Conservation (phyloP, 2,113 vertebrate genomes). For the Leptodactylus fuscus region DNA sequence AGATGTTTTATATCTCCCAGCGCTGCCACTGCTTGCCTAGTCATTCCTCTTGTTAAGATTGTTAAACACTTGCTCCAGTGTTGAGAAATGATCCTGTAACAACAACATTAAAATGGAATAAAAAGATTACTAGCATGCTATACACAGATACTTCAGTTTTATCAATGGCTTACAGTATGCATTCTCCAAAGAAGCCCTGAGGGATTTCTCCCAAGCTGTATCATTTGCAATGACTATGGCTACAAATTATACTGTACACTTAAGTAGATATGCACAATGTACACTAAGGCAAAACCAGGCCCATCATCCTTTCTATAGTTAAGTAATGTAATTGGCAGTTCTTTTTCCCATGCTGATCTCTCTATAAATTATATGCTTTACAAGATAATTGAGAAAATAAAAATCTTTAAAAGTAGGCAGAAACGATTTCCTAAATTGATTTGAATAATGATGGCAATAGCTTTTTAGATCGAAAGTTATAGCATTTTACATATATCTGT, state of each 20-base stretch:
- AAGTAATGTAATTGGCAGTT: too few species aligned
- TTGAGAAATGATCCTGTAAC: slow-evolving; percentile 62
- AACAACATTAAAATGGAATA: slow-evolving; percentile 48
- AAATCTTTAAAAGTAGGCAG: neutral
- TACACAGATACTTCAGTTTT: neutral
- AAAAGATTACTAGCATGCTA: slow-evolving; percentile 7
- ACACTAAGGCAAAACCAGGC: neutral
- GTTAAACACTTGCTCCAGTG: slow-evolving; percentile 61
- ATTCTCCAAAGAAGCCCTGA: neutral
- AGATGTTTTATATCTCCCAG: slow-evolving; percentile 61
- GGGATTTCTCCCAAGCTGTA: neutral
- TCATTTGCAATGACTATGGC: neutral
- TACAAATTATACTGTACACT: neutral
- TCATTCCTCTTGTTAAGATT: slow-evolving; percentile 62
- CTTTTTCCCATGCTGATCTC: neutral
- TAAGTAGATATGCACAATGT: neutral
- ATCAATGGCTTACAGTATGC: slow-evolving; percentile 12
- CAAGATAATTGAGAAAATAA: neutral
- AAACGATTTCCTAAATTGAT: too few species aligned
- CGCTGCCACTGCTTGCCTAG: slow-evolving; percentile 56
- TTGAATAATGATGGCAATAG: too few species aligned
- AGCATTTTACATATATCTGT: too few species aligned
- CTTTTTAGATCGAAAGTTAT: too few species aligned
- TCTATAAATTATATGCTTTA: neutral
- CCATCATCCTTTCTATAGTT: neutral